phyloP scores from a whole-genome alignment of 2,888 invertebrate genomes.

The Heterodera filipjevi region DNA sequence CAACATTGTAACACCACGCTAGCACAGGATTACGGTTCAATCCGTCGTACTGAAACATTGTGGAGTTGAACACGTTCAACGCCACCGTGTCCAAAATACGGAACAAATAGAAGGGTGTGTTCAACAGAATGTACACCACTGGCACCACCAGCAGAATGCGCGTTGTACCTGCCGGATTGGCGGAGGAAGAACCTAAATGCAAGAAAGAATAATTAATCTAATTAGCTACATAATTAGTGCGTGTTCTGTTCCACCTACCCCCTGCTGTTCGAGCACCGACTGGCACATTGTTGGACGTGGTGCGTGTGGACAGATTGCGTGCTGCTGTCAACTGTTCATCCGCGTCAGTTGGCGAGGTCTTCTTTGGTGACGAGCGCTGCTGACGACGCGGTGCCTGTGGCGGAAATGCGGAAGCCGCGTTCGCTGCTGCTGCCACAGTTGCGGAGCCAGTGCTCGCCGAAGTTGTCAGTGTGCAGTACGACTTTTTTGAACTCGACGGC shows the following conservation, averaged over 20 bases:
- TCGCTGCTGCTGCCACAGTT: background rate
- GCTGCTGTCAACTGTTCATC: background rate
- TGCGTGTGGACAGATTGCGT: background rate
- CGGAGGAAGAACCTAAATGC: conserved; percentile 16
- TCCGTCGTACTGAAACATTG: conserved; percentile 14
- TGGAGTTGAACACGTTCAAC: conserved; percentile 25
- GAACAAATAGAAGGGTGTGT: conserved; percentile 62
- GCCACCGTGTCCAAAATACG: conserved; percentile 47
- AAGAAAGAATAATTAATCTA: too few species aligned
- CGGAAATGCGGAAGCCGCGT: background rate
- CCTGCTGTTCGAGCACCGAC: background rate
- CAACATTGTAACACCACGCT: conserved; percentile 53
- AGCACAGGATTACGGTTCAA: conserved; percentile 34
- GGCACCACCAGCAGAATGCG: conserved; percentile 63
- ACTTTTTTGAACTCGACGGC: background rate
- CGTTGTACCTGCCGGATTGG: conserved; percentile 49
- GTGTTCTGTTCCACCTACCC: background rate
- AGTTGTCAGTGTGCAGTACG: background rate
- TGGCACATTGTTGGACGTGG: background rate
- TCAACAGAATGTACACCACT: conserved; percentile 61
- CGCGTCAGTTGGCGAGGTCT: background rate
- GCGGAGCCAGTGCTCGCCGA: conserved; percentile 10
- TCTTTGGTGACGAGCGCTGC: background rate
- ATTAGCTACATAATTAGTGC: background rate
- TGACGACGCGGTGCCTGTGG: background rate